Conservation (phyloP, 23 tunicate genomes). For the Styela plicata region DNA sequence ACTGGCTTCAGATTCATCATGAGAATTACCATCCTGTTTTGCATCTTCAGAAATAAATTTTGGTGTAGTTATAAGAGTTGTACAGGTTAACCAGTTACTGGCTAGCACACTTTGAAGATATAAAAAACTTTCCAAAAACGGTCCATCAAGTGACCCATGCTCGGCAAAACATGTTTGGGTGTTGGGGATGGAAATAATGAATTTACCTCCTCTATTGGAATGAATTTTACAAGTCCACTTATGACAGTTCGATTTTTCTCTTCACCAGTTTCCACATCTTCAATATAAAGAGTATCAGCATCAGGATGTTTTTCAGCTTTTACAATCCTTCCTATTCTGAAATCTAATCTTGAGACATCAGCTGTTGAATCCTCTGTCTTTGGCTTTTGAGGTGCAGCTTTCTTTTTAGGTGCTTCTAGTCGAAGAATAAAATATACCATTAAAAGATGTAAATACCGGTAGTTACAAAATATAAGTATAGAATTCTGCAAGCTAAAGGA, state of each 20-base stretch:
- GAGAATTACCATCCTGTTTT: constrained; percentile 77
- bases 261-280: constrained; percentile 81
- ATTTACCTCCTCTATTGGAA: constrained; percentile 70
- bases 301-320: constrained; percentile 75
- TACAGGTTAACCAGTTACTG: too few species aligned
- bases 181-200: too few species aligned
- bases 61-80: too few species aligned
- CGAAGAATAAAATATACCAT: not conserved
- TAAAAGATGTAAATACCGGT: too few species aligned
- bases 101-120: too few species aligned
- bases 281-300: constrained; percentile 87
- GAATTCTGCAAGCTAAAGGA: too few species aligned
- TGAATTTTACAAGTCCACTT: constrained; percentile 65
- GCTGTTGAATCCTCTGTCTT: constrained; percentile 48
- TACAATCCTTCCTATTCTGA: constrained; percentile 76
- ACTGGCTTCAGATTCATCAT: constrained; percentile 92
- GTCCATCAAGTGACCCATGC: too few species aligned
- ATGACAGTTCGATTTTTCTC: constrained; percentile 61
- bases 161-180: too few species aligned
- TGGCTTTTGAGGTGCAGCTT: constrained; percentile 31
- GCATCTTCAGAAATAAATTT: constrained; percentile 49
- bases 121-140: too few species aligned
- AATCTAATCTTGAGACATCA: constrained; percentile 76
- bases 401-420: constrained; percentile 18
- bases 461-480: too few species aligned